Conservation (phyloP, 2,888 invertebrate genomes). For the Uropetala carovei region DNA sequence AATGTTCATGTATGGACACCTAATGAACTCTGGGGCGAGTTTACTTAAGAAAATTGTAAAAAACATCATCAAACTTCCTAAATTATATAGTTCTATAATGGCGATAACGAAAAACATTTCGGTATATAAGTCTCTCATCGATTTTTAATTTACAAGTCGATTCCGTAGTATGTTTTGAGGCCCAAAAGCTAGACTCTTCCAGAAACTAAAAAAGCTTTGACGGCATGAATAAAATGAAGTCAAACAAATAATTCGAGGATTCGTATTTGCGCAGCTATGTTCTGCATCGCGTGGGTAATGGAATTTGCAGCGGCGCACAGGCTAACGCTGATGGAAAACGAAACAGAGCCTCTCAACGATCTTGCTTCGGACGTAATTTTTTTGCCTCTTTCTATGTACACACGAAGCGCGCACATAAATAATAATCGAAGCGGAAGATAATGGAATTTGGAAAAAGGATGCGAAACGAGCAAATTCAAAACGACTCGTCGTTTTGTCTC, state of each 20-base stretch:
- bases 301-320: slow-evolving; percentile 2
- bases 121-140: neutral
- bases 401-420: slow-evolving; percentile 4
- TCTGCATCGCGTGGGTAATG: neutral
- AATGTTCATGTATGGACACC: no score
- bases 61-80: no score
- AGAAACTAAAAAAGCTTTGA: neutral
- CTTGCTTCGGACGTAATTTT: neutral
- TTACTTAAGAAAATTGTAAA: no score
- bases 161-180: neutral
- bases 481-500: neutral
- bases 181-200: neutral
- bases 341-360: neutral
- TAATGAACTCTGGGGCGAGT: no score
- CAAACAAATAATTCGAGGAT: neutral
- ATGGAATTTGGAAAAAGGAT: slow-evolving; percentile 33
- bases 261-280: neutral
- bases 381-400: neutral
- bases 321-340: neutral
- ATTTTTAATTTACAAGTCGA: neutral
- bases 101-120: no score
- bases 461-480: neutral
- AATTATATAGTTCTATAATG: no score
- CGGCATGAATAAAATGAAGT: neutral
- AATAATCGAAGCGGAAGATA: slow-evolving; percentile 34